Base-by-base conservation (phyloP, 2,888 invertebrate genomes). In the Gisinianus flammeolus region DNA sequence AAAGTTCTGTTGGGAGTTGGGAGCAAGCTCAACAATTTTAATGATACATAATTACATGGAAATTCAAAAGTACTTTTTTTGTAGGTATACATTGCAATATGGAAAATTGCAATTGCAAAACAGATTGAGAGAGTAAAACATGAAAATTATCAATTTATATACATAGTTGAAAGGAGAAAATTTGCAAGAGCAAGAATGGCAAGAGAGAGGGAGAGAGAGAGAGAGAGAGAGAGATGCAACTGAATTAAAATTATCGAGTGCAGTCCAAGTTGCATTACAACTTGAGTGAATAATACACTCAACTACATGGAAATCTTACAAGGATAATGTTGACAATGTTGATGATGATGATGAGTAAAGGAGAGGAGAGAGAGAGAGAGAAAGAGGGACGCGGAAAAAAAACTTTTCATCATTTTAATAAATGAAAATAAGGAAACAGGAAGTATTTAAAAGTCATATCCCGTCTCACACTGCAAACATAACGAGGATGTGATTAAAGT, bases 381-480 rank as follows among this genome's bases (percentile, higher is more conserved):
- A 28, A 26, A 33, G 31, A 30, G 31, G 31, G 2, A 22, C 19
- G 24, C 8, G 6, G 24, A 24, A 31, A 24, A 62, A 62, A 64
- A 62, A 62, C 33, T 68, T 68, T 58, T 68, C 69, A 76, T 76
- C 68, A 68, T 76, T 68, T 76, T 76, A 76, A 76, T 76, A 68
- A 67, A 68, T 68, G 67, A 56, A 76, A 76, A 76, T 76, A 76
- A 76, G 76, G 76, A 76, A 76, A 76, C 76, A 76, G 76, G 76
- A 76, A 76, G 76, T 76, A 76, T 76, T 76, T 76, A 76, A 76
- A 76, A 76, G 68, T 76, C 76, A 76, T 76, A 76, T 76, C 76
- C 76, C 76, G 76, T 76, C 76, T 69, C 76, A 75, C 67, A 66
- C 54, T 68, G 69, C 68, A 58, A 33, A 68, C 68, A 76, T 76